A percentile compares a stretch with the other conserved stretches of the same genome.
Conservation (phyloP, 2,888 invertebrate species). For the Lampropteryx suffumata region DNA sequence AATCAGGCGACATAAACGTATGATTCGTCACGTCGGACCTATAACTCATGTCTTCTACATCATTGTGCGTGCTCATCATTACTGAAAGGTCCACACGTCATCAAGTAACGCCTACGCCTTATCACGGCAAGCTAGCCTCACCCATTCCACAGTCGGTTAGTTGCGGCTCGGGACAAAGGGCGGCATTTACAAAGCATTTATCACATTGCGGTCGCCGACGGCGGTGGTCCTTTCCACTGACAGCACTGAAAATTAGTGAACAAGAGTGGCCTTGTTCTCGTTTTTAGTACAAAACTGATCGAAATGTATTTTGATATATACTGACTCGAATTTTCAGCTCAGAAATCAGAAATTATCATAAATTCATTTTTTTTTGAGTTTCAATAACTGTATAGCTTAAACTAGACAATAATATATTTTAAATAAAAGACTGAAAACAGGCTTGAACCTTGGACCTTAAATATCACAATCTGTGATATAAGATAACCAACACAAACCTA, state of each 20-base stretch:
- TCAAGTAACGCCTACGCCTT: neutral
- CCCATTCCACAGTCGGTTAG: constrained; percentile 33
- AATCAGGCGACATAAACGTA: neutral
- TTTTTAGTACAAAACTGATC: no score
- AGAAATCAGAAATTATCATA: no score
- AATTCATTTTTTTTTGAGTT: no score
- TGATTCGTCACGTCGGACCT: neutral
- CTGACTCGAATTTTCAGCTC: no score
- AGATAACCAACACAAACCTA: no score
- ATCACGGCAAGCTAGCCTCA: constrained; percentile 6
- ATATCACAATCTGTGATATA: no score
- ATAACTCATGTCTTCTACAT: neutral
- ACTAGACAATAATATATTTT: no score
- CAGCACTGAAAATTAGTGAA: constrained; percentile 26
- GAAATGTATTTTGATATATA: no score
- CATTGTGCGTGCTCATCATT: neutral
- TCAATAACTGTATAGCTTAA: no score
- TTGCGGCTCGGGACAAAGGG: constrained; percentile 32
- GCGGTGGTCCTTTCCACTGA: constrained; percentile 34
- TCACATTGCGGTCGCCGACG: constrained; percentile 27
- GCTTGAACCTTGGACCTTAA: no score
- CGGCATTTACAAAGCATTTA: constrained; percentile 41
- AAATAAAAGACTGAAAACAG: no score
- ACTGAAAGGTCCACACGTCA: constrained; percentile 2
- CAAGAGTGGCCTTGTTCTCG: neutral